These are phyloP conservation scores for Cichladusa arquata DNA, from an alignment of 2,113 vertebrate genomes.

Conservation along the genomic window DNA sequence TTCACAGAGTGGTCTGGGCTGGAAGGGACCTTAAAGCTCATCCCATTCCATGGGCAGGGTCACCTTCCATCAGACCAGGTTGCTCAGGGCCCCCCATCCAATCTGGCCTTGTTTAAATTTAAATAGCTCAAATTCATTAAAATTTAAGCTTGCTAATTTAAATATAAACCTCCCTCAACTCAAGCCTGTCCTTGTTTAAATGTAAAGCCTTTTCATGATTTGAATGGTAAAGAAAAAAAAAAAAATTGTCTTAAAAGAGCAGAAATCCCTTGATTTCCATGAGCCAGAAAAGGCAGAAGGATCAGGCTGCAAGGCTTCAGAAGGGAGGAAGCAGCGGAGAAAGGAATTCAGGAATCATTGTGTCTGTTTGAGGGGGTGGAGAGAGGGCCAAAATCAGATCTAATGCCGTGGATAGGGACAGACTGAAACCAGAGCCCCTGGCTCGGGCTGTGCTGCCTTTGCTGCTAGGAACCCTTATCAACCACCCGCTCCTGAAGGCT, in stretches of 20 bases:
- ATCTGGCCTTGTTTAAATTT: not conserved
- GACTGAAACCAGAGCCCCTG: slow-evolving; percentile 37
- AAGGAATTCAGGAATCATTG: slow-evolving; percentile 24
- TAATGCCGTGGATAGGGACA: not conserved
- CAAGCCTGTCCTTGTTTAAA: not conserved
- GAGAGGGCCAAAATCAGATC: not conserved
- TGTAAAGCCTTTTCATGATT: not conserved
- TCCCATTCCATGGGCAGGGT: not conserved
- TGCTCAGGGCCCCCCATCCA: rapidly evolving
- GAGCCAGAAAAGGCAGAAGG: not conserved
- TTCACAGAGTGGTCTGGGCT: not conserved
- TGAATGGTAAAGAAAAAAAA: not conserved
- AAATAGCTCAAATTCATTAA: not conserved
- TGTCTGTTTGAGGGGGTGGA: not conserved
- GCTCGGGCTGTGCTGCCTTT: not conserved
- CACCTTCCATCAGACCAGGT: not conserved
- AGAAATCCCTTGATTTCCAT: not conserved
- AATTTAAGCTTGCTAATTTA: not conserved
- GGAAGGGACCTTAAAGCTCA: not conserved
- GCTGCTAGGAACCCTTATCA: not conserved
- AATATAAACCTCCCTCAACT: not conserved
- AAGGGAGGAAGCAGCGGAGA: not conserved
- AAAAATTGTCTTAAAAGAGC: not conserved
- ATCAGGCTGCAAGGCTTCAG: not conserved
- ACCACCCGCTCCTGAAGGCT: not conserved